These are phyloP conservation scores for Cygnus buccinator DNA, from an alignment of 2,113 vertebrate species.

Conservation along the genomic window DNA sequence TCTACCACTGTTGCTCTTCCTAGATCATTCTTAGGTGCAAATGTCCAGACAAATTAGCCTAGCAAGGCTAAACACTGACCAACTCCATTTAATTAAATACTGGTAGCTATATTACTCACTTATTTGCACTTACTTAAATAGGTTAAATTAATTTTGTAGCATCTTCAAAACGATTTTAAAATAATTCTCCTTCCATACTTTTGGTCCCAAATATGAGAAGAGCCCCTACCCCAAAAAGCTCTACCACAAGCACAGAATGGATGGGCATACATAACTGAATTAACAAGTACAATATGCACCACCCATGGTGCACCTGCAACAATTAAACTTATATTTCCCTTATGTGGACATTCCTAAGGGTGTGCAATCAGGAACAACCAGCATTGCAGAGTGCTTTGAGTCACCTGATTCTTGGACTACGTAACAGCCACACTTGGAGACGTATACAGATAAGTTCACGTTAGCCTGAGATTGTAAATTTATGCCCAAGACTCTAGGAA, in stretches of 20 bases:
- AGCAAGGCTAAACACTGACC: not conserved
- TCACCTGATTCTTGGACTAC: not conserved
- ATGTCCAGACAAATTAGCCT: not conserved
- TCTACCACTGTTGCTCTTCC: not conserved
- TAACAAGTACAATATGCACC: not conserved
- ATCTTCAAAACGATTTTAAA: not conserved
- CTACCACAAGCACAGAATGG: not conserved
- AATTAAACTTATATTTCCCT: not conserved
- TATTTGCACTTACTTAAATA: rapidly evolving
- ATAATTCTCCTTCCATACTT: not conserved
- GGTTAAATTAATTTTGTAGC: not conserved
- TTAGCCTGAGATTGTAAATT: not conserved
- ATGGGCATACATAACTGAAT: not conserved
- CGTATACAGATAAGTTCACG: not conserved
- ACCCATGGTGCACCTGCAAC: not conserved
- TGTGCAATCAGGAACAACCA: not conserved
- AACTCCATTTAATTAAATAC: not conserved
- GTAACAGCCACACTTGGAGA: not conserved
- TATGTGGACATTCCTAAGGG: not conserved
- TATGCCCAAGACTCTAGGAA: not conserved
- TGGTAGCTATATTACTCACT: not conserved
- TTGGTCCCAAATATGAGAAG: not conserved
- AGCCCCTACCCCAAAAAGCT: rapidly evolving
- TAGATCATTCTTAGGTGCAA: not conserved
- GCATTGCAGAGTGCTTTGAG: not conserved